These are phyloP conservation scores for Acanthornis magna DNA, from an alignment of 2,797 vertebrate genomes.

Conservation along the genomic window DNA sequence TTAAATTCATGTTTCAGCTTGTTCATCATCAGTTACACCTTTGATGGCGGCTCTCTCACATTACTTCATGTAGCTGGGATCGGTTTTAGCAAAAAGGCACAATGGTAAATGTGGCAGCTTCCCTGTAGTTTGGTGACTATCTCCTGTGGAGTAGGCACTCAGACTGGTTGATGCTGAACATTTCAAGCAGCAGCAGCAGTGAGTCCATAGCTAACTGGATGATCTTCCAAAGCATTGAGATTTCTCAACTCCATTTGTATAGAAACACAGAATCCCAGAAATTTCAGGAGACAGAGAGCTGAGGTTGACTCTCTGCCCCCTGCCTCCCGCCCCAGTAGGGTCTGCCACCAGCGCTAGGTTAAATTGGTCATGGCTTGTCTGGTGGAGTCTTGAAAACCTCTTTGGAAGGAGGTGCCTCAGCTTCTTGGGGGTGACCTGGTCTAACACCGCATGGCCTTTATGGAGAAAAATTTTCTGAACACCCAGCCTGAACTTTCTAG, in stretches of 20 bases:
- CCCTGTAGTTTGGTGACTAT: background rate
- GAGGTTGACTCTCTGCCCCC: fast-evolving
- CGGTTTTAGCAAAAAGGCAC: background rate
- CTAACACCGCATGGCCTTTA: background rate
- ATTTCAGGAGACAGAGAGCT: background rate
- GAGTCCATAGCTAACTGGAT: background rate
- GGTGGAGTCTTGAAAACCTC: background rate
- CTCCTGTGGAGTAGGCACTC: background rate
- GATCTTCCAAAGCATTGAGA: background rate
- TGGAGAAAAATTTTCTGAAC: background rate
- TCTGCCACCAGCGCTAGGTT: background rate
- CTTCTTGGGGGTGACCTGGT: background rate
- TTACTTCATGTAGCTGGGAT: background rate
- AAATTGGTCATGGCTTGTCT: background rate
- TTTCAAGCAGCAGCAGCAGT: background rate
- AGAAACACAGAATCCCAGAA: background rate
- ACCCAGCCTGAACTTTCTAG: background rate
- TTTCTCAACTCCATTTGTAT: background rate
- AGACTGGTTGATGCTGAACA: background rate
- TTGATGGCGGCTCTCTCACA: background rate
- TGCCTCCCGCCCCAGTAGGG: background rate
- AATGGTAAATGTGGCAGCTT: background rate
- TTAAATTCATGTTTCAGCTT: background rate
- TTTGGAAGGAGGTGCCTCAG: background rate
- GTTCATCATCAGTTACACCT: background rate